Evolutionary conservation across 2,888 invertebrate genomes (phyloP).

Genomic region (Formica aserva): DNA sequence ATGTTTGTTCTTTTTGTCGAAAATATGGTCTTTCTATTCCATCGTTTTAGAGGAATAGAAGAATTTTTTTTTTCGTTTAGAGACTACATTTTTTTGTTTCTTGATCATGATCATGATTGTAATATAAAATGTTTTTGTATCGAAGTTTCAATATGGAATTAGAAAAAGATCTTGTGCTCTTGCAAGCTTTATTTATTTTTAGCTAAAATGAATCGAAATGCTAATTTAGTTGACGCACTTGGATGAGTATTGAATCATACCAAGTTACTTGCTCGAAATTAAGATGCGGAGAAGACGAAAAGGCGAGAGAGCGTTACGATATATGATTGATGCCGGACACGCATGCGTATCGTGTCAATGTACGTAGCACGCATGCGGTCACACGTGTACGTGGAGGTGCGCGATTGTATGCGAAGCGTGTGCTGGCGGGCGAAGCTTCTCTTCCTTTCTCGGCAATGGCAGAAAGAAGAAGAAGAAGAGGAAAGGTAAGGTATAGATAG

Average conservation of each 20-base stretch:
- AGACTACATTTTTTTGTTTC: background rate
- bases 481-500: conserved; percentile 53
- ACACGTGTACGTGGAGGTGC: conserved; percentile 36
- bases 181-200: background rate
- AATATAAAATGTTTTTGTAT: background rate
- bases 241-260: background rate
- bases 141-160: background rate
- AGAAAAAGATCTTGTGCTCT: background rate
- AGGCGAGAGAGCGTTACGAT: conserved; percentile 4
- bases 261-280: background rate
- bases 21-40: conserved; percentile 13
- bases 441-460: conserved; percentile 69
- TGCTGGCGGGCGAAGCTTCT: conserved; percentile 58
- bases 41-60: conserved; percentile 55
- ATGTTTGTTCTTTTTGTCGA: background rate
- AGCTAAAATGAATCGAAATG: background rate
- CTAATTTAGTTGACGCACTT: background rate
- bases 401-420: conserved; percentile 49
- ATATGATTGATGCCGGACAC: conserved; percentile 37
- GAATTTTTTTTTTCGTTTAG: background rate
- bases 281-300: background rate
- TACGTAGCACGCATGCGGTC: conserved; percentile 52
- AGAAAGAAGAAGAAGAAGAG: conserved; percentile 26
- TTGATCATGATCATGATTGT: background rate
- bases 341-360: conserved; percentile 51